phyloP scores from a whole-genome alignment of 2,888 invertebrate genomes.

The Argynnis bischoffii region DNA sequence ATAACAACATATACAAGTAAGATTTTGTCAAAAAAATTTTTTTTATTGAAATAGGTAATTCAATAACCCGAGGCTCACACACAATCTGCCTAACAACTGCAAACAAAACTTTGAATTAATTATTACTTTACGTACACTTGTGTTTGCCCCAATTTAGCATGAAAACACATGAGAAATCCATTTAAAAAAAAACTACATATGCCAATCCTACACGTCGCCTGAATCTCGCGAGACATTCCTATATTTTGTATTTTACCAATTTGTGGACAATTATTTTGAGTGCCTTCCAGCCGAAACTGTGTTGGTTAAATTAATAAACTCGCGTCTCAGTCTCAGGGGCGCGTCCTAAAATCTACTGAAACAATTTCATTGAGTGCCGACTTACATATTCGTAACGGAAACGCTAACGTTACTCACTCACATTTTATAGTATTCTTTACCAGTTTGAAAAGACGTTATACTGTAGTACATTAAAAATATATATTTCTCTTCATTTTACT shows the following conservation, averaged over 20 bases:
- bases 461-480: no score
- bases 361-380: slow-evolving; percentile 29
- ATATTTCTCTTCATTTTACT: no score
- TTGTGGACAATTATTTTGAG: slow-evolving; percentile 54
- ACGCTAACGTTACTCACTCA: background rate
- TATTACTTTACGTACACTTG: no score
- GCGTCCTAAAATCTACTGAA: slow-evolving; percentile 26
- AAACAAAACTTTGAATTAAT: no score
- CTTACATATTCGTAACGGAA: slow-evolving; percentile 25
- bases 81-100: no score
- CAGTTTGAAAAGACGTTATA: background rate
- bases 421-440: background rate
- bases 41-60: no score
- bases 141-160: no score
- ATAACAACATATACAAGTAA: no score
- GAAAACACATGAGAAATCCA: no score
- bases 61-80: no score
- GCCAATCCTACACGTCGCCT: slow-evolving; percentile 3
- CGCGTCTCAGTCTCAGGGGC: slow-evolving; percentile 34
- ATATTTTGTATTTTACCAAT: slow-evolving; percentile 49
- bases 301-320: slow-evolving; percentile 46
- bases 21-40: no score
- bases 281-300: slow-evolving; percentile 41
- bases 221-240: slow-evolving; percentile 30
- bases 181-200: background rate